Evolutionary conservation across 2,888 invertebrate genomes (phyloP), one percentile per base, ranked within the genome.

Genomic region (Dolomedes plantarius): DNA sequence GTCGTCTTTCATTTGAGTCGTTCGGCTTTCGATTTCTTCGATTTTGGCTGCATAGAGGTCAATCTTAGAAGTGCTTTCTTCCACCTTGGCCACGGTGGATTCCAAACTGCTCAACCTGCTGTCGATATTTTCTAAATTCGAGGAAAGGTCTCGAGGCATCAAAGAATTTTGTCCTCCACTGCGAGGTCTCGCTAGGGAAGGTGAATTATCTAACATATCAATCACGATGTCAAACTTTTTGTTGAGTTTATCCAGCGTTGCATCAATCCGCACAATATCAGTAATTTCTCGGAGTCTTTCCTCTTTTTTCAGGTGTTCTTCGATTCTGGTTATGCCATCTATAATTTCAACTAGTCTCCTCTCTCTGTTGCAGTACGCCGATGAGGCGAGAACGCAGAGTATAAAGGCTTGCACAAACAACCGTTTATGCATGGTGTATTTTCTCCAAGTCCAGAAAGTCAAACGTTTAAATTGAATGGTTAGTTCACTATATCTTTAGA

Each of bases 11-110:
- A 88, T 32, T 28, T 75, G 73, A 0, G 76, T 77, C 0, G 86
- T 81, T 9, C 82, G 67, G 6, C 74, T 65, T 32, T 88, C 88
- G 5, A 88, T 83, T 29, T 88, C 88, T 29, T 79, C 75, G 7
- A 87, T 62, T 36, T 73, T 80, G n/a, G 72, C 65, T 0, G 72
- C 50, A 31, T 83, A 71, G 9, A 77, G 41, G 13, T 79, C 76
- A 19, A 86, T 32, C 75, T 86, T 86, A 28, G 41, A 36, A 23
- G 79, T 65, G 5, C 50, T 50, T 19, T 81, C 76, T 62, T 82
- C 76, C 6, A 87, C 46, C 1, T 31, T 67, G 9, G 32, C 29
- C 13, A 81, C 56, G 6, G 76, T 19, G 16, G 29, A 3, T 29
- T 82, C 81, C 39, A 87, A 19, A 36, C 31, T 77, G 1, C 32